Evolutionary conservation across 2,113 vertebrate genomes (phyloP).

Genomic region (Clarias magur): DNA sequence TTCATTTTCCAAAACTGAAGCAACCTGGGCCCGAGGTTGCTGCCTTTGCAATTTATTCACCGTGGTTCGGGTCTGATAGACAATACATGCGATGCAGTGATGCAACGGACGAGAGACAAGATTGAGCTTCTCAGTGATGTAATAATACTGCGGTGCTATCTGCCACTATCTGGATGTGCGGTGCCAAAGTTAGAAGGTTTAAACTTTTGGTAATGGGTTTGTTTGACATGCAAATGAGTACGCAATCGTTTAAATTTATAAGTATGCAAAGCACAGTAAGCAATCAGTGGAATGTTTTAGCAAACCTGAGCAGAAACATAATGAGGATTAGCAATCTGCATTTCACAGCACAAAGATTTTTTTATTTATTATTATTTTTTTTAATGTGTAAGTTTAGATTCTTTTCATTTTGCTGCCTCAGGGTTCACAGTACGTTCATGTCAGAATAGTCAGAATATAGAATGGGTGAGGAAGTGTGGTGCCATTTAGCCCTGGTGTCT

Average conservation of each 20-base stretch:
- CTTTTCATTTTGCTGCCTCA: not conserved
- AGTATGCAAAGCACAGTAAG: not conserved
- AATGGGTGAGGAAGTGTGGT: not conserved
- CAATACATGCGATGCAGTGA: not conserved
- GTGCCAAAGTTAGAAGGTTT: not conserved
- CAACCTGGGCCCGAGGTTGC: not conserved
- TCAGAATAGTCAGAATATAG: not conserved
- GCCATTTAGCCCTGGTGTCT: not conserved
- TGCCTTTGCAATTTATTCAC: conserved; percentile 1
- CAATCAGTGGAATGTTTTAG: not conserved
- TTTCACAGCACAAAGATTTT: not conserved
- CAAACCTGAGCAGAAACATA: conserved; percentile 10
- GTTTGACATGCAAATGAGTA: conserved; percentile 12
- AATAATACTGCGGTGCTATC: conserved; percentile 4
- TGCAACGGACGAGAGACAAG: not conserved
- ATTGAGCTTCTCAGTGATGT: not conserved
- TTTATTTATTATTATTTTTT: not conserved
- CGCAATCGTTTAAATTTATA: not conserved
- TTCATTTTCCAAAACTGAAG: conserved; percentile 21
- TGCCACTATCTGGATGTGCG: not conserved
- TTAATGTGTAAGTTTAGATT: not conserved
- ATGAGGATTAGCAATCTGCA: conserved; percentile 10
- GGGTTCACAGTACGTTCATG: not conserved
- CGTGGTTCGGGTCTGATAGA: not conserved
- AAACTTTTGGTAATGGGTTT: not conserved